Percentiles rank a stretch among this genome's conserved stretches.
phyloP scores from a whole-genome alignment of 2,888 invertebrate genomes.

The Caenorhabditis plicata region DNA sequence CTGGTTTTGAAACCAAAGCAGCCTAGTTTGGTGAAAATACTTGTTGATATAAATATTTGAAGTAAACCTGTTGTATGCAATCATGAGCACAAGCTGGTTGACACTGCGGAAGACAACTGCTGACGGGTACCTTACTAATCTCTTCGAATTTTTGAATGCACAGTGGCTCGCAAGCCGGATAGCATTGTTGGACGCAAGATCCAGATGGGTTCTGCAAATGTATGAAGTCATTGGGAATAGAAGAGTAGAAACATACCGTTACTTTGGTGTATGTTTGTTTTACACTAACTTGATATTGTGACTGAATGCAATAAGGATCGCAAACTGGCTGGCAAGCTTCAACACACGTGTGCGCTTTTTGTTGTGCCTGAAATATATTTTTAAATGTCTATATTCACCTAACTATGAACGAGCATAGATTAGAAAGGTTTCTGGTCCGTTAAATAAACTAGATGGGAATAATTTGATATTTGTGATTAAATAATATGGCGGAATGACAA shows the following conservation, averaged over 20 bases:
- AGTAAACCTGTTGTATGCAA: conserved; percentile 21
- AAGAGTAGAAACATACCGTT: neutral
- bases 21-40: neutral
- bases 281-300: conserved; percentile 24
- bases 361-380: too few relatives aligned
- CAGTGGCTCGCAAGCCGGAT: conserved; percentile 29
- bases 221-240: too few relatives aligned
- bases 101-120: conserved; percentile 26
- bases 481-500: too few relatives aligned
- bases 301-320: conserved; percentile 28
- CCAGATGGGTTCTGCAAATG: conserved; percentile 11
- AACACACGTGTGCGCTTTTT: conserved; percentile 22
- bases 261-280: conserved; percentile 19
- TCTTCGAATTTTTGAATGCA: conserved; percentile 26
- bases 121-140: conserved; percentile 24
- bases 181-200: conserved; percentile 27
- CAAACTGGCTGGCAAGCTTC: conserved; percentile 38
- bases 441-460: too few relatives aligned
- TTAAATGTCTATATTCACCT: too few relatives aligned
- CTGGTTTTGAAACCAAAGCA: neutral
- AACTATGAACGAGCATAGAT: too few relatives aligned
- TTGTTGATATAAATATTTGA: neutral
- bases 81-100: conserved; percentile 25
- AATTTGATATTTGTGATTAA: too few relatives aligned
- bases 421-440: too few relatives aligned